Evolutionary conservation across 1,140 invertebrate species (phyloP).

Genomic region (Microplitis demolitor): DNA sequence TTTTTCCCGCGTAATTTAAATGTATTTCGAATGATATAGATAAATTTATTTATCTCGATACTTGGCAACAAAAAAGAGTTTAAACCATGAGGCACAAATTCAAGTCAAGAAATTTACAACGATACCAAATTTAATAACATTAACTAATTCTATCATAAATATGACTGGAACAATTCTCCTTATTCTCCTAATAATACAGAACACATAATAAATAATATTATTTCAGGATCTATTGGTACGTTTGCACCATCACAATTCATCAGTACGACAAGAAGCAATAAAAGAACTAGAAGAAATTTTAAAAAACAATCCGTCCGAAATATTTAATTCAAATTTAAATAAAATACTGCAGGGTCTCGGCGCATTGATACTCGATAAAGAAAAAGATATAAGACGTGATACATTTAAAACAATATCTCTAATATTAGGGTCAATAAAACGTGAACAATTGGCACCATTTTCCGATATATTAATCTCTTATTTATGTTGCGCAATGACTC

Average conservation of each 20-base stretch:
- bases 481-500: constrained; percentile 84
- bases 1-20: no score
- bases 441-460: constrained; percentile 67
- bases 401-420: constrained; percentile 71
- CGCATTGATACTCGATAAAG: constrained; percentile 73
- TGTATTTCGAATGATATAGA: no score
- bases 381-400: constrained; percentile 71
- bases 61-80: no score
- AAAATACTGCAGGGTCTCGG: constrained; percentile 72
- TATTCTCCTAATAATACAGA: no score
- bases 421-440: constrained; percentile 65
- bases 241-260: constrained; percentile 78
- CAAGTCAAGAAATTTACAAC: no score
- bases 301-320: constrained; percentile 59
- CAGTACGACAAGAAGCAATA: constrained; percentile 71
- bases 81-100: no score
- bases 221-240: constrained; percentile 73
- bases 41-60: no score
- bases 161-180: no score
- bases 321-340: constrained; percentile 68
- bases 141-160: no score
- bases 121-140: no score
- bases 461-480: constrained; percentile 77
- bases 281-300: constrained; percentile 75
- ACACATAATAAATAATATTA: no score